Percentiles rank a stretch among this genome's conserved stretches.
phyloP scores from a whole-genome alignment of 1,140 invertebrate species.

The Drosophila pandora region DNA sequence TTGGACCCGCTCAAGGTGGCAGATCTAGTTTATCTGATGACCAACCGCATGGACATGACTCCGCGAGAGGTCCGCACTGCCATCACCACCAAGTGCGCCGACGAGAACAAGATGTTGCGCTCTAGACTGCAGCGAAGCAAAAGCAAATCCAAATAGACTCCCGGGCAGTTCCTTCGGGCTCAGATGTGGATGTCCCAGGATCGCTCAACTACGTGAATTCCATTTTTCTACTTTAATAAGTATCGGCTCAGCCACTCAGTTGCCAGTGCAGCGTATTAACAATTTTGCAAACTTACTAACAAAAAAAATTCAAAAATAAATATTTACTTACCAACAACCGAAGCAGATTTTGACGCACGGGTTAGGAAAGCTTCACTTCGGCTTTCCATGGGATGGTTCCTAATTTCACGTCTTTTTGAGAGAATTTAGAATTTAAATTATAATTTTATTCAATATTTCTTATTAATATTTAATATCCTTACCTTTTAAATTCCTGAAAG shows the following conservation, averaged over 20 bases:
- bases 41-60: conserved; percentile 59
- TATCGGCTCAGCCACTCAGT: background rate
- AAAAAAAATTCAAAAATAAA: background rate
- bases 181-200: background rate
- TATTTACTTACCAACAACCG: background rate
- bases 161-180: too few species aligned
- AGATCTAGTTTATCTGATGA: conserved; percentile 83
- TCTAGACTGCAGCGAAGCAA: conserved; percentile 38
- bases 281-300: background rate
- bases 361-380: background rate
- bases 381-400: background rate
- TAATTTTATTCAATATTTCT: too few species aligned
- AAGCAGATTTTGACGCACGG: background rate
- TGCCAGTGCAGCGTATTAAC: background rate
- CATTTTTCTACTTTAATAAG: background rate
- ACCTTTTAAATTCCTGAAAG: background rate
- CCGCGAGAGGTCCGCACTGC: conserved; percentile 78
- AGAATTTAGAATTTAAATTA: background rate
- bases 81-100: conserved; percentile 86
- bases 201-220: background rate
- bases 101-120: conserved; percentile 86
- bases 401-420: background rate
- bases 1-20: conserved; percentile 76
- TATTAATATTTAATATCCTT: background rate
- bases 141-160: background rate